Evolutionary conservation across 2,113 vertebrate genomes (phyloP).

Genomic region (Odocoileus hemionus): DNA sequence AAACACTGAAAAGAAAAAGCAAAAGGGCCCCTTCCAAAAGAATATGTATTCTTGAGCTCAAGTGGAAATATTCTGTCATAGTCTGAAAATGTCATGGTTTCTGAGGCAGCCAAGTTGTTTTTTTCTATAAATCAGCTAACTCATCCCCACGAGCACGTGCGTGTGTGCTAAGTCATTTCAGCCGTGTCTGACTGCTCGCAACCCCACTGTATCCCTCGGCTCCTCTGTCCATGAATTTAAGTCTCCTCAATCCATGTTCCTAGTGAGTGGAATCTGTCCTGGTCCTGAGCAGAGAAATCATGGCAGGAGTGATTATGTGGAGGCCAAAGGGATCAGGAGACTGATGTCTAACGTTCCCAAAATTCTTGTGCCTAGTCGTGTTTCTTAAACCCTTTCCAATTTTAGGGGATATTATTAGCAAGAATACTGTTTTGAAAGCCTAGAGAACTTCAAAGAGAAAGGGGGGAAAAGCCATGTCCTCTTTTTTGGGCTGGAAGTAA

Average conservation of each 20-base stretch:
- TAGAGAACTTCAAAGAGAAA: neutral
- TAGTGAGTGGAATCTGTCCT: neutral
- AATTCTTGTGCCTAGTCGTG: neutral
- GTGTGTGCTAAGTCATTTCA: neutral
- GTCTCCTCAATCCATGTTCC: neutral
- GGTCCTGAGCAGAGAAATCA: neutral
- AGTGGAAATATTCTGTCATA: neutral
- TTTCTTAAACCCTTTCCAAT: neutral
- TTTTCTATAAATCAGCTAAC: neutral
- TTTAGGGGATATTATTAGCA: neutral
- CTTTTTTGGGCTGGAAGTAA: neutral
- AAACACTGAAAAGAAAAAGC: neutral
- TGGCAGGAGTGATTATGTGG: too few species aligned
- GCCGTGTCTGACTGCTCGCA: fast-evolving
- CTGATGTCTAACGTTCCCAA: neutral
- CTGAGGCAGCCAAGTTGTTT: neutral
- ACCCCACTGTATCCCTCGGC: neutral
- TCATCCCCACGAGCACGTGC: neutral
- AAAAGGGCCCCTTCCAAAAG: neutral
- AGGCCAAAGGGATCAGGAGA: neutral
- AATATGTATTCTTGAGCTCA: neutral
- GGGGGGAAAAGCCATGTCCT: too few species aligned
- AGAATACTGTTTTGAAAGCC: neutral
- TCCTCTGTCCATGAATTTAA: neutral
- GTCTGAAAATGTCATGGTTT: neutral